phyloP scores from a whole-genome alignment of 2,888 invertebrate genomes.

The Acanthosepion esculentum region DNA sequence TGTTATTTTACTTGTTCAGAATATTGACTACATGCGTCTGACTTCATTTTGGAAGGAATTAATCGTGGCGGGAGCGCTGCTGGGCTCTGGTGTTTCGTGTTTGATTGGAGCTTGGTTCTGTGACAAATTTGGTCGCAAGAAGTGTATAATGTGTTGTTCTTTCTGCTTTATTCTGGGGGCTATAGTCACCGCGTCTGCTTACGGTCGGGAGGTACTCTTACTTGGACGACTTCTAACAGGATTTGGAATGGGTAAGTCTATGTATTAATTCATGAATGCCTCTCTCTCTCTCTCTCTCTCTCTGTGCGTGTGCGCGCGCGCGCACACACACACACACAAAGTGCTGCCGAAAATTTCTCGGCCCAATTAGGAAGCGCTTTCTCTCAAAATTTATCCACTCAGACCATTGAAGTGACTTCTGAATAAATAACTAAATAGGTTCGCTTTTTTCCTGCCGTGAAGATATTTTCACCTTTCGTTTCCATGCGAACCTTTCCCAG shows the following conservation, averaged over 20 bases:
- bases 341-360: too few relatives aligned
- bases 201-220: constrained; percentile 71
- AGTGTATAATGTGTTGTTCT: constrained; percentile 76
- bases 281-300: too few relatives aligned
- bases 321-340: too few relatives aligned
- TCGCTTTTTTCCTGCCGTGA: too few relatives aligned
- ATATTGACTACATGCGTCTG: constrained; percentile 74
- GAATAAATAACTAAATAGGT: too few relatives aligned
- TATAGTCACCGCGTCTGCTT: constrained; percentile 74
- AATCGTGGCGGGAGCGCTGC: constrained; percentile 77
- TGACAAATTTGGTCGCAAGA: constrained; percentile 77
- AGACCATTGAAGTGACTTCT: too few relatives aligned
- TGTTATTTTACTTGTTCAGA: constrained; percentile 73
- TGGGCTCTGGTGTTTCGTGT: constrained; percentile 75
- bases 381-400: too few relatives aligned
- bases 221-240: constrained; percentile 76
- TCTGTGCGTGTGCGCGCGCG: too few relatives aligned
- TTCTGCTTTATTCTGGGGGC: constrained; percentile 76
- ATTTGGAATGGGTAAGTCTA: constrained; percentile 75
- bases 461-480: too few relatives aligned
- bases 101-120: constrained; percentile 76
- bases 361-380: too few relatives aligned
- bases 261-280: too few relatives aligned
- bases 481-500: too few relatives aligned
- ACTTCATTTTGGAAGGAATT: constrained; percentile 76